These are phyloP conservation scores for Esox lucius DNA, from an alignment of 2,797 vertebrate species.

Conservation along the genomic window DNA sequence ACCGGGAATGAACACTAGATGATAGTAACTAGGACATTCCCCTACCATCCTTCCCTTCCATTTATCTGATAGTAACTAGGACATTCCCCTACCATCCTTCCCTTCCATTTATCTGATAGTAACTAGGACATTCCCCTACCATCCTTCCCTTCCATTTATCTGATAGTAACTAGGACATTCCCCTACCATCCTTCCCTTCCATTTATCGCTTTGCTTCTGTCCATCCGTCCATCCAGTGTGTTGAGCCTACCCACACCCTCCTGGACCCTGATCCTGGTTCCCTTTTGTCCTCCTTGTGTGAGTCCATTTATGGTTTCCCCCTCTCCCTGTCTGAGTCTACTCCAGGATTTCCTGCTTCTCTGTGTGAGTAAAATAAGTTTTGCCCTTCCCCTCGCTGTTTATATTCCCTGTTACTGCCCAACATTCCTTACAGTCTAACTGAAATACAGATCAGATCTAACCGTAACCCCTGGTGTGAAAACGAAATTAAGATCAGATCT, in stretches of 20 bases:
- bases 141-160: too few relatives aligned
- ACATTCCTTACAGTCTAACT: slow-evolving; percentile 1
- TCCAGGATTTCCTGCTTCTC: background rate
- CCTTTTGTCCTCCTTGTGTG: background rate
- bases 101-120: too few relatives aligned
- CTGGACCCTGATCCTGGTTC: slow-evolving; percentile 3
- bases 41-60: too few relatives aligned
- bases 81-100: too few relatives aligned
- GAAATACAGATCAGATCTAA: background rate
- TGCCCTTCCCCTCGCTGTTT: background rate
- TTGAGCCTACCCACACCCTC: too few relatives aligned
- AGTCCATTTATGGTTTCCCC: background rate
- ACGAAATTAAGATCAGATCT: too few relatives aligned
- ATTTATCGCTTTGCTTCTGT: background rate
- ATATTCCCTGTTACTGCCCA: slow-evolving; percentile 11
- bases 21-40: too few relatives aligned
- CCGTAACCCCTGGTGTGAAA: background rate
- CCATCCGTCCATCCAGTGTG: background rate
- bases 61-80: too few relatives aligned
- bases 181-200: too few relatives aligned
- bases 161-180: too few relatives aligned
- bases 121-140: too few relatives aligned
- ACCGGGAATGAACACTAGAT: too few relatives aligned
- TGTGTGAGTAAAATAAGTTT: background rate
- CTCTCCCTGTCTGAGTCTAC: background rate